Evolutionary conservation across 1,140 invertebrate species (phyloP).

Genomic region (Cataglyphis hispanica): DNA sequence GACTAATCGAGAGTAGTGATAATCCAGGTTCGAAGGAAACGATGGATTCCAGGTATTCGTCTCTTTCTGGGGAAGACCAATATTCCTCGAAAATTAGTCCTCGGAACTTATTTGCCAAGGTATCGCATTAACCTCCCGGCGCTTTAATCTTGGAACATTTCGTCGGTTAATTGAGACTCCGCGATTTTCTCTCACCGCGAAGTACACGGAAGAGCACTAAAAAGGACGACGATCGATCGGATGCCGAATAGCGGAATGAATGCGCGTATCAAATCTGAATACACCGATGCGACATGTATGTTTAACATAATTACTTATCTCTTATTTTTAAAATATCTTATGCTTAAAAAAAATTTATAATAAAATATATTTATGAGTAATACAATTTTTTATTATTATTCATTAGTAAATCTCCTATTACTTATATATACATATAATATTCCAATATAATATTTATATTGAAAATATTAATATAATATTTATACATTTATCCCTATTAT

Average conservation of each 20-base stretch:
- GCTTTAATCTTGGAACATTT: slow-evolving; percentile 51
- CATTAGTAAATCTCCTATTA: neutral
- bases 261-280: slow-evolving; percentile 46
- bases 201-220: slow-evolving; percentile 49
- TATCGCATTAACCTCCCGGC: slow-evolving; percentile 43
- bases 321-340: slow-evolving; percentile 44
- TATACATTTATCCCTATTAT: neutral
- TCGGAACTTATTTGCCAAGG: slow-evolving; percentile 58
- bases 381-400: neutral
- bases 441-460: neutral
- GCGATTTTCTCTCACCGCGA: slow-evolving; percentile 61
- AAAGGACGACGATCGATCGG: slow-evolving; percentile 39
- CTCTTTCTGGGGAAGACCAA: slow-evolving; percentile 59
- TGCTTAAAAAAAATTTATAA: slow-evolving; percentile 8
- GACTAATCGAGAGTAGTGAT: slow-evolving; percentile 71
- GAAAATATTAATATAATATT: too few species aligned
- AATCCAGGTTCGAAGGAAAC: slow-evolving; percentile 69
- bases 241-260: slow-evolving; percentile 18
- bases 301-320: slow-evolving; percentile 40
- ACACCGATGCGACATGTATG: slow-evolving; percentile 46
- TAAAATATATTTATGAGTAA: slow-evolving; percentile 15
- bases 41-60: slow-evolving; percentile 67
- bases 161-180: slow-evolving; percentile 56
- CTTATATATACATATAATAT: neutral
- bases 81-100: slow-evolving; percentile 66